phyloP scores from a whole-genome alignment of 2,113 vertebrate species.

The Melanerpes aurifrons region DNA sequence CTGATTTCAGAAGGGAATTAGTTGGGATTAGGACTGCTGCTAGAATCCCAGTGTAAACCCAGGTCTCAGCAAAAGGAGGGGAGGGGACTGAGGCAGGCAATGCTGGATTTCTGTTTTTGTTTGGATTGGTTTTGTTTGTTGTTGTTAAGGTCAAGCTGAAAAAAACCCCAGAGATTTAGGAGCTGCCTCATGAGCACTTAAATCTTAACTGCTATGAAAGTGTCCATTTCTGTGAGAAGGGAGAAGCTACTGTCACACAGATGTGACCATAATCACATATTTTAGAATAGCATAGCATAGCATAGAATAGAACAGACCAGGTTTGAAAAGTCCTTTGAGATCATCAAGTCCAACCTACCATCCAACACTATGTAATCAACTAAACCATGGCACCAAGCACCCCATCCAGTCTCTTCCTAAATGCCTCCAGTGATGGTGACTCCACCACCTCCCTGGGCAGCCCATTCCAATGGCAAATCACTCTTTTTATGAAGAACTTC shows the following conservation, averaged over 20 bases:
- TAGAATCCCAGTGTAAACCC: background rate
- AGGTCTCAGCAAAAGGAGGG: background rate
- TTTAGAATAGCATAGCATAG: background rate
- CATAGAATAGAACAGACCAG: too few species aligned
- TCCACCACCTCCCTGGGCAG: too few species aligned
- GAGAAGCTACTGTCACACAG: background rate
- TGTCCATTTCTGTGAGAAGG: background rate
- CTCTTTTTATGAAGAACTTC: too few species aligned
- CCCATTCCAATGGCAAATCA: too few species aligned
- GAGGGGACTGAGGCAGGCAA: background rate
- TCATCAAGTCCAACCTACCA: too few species aligned
- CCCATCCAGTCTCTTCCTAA: too few species aligned
- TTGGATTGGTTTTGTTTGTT: background rate
- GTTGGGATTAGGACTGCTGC: background rate
- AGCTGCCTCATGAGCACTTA: background rate
- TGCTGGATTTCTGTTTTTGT: background rate
- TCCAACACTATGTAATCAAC: too few species aligned
- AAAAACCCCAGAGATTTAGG: background rate
- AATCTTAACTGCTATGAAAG: background rate
- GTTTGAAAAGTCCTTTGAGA: too few species aligned
- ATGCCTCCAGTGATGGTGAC: too few species aligned
- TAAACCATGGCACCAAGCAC: too few species aligned
- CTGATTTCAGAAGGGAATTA: background rate
- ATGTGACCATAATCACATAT: accelerated
- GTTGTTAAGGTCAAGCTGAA: background rate